Evolutionary conservation across 2,888 invertebrate species (phyloP), one percentile per base, ranked within the genome.

Genomic region (Drosophila tripunctata): DNA sequence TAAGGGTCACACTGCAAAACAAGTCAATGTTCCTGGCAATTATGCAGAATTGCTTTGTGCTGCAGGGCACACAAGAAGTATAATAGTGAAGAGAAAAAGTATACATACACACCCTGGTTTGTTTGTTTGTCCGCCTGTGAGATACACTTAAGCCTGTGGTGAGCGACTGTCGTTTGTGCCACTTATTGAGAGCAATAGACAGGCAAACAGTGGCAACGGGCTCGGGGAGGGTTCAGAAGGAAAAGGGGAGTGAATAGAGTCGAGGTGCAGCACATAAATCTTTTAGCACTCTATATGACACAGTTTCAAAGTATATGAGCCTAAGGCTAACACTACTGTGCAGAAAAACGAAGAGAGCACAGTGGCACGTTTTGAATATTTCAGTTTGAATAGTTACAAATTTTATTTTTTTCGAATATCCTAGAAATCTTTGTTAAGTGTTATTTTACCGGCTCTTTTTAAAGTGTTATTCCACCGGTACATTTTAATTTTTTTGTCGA

Each of bases 241-340:
- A 47, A 50, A 36, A 47, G 58, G 44, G 27, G 3, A 27, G 10
- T 10, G 14, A 40, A 48, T 24, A 51, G 60, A 51, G 41, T 52
- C 55, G 68, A 72, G 68, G 78, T 57, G 60, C 70, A 54, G 69
- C 47, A 62, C 74, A 84, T 85, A 87, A 85, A 87, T 82, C 87
- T 81, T 80, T 77, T 75, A 87, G 79, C 76, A 79, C 87, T 87
- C 78, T 79, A 81, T 86, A 80, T 89, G 89, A 89, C 88, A 89
- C 68, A 88, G 73, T 88, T 88, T 74, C 57, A 50, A 57, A 41
- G 47, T 43, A 15, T 43, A 56, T 24, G 40, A 10, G 2, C 48
- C 24, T 30, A 8, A 30, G 27, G 21, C 14, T 21, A 6, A 27
- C 7, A 24, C 15, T 48, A 6, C 7, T n/a, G n/a, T n/a, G n/a